phyloP scores from a whole-genome alignment of 2,888 invertebrate genomes.

The Pseudococcus jackbeardsleyi region DNA sequence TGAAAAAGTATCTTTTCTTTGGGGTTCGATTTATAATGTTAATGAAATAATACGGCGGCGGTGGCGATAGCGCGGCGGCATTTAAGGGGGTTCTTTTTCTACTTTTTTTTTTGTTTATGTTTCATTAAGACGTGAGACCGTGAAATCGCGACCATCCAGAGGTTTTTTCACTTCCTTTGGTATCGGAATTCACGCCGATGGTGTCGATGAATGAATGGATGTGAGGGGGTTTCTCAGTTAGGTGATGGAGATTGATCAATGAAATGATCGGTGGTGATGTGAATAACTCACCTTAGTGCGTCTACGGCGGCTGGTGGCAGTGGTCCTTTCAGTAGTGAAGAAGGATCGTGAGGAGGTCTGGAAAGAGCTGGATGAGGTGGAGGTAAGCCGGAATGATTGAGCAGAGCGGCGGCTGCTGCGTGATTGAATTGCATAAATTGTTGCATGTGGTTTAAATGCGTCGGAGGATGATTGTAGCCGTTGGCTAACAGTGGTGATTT shows the following conservation, averaged over 20 bases:
- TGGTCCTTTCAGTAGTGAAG: constrained; percentile 74
- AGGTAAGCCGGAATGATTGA: constrained; percentile 74
- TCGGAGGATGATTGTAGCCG: constrained; percentile 94
- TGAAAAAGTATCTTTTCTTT: constrained; percentile 55
- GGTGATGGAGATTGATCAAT: neutral
- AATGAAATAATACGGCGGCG: constrained; percentile 50
- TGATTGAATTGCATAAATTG: constrained; percentile 73
- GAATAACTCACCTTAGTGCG: constrained; percentile 80
- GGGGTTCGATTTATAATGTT: constrained; percentile 53
- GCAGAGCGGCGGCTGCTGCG: constrained; percentile 74
- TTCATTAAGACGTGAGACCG: constrained; percentile 34
- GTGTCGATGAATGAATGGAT: constrained; percentile 13
- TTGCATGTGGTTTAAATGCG: constrained; percentile 92
- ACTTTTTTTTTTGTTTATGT: constrained; percentile 33
- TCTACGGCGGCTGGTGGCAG: constrained; percentile 75
- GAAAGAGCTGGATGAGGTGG: constrained; percentile 81
- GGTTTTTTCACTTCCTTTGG: neutral
- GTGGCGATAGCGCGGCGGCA: neutral
- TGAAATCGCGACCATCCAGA: neutral
- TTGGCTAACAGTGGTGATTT: constrained; percentile 93
- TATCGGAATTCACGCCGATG: constrained; percentile 28
- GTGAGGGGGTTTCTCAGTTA: neutral
- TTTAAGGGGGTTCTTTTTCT: neutral
- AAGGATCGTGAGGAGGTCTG: constrained; percentile 65
- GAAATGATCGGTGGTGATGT: neutral